Conservation (phyloP, 2,888 invertebrate species). For the Taphrorychus bicolor region DNA sequence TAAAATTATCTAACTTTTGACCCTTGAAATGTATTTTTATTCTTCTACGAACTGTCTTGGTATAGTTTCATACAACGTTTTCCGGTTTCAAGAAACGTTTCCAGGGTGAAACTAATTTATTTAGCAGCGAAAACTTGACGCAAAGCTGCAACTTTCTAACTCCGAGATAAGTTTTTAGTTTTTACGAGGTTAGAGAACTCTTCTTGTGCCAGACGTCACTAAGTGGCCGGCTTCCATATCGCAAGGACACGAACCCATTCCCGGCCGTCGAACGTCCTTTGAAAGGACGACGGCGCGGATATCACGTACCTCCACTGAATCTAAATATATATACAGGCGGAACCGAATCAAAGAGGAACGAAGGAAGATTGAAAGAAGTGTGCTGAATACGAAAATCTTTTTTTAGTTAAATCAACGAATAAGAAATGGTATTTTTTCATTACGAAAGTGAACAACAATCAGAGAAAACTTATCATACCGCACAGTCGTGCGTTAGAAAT, state of each 20-base stretch:
- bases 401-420: no score
- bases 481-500: no score
- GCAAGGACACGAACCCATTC: slow-evolving; percentile 8
- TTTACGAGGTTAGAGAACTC: slow-evolving; percentile 16
- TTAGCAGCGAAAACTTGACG: not conserved
- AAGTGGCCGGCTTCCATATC: slow-evolving; percentile 5
- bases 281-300: not conserved
- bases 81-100: no score
- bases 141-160: not conserved
- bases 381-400: not conserved
- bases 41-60: no score
- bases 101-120: not conserved
- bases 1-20: no score
- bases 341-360: not conserved
- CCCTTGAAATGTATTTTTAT: no score
- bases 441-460: no score
- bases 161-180: not conserved
- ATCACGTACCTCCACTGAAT: not conserved
- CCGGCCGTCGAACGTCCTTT: not conserved
- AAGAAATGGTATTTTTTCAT: no score
- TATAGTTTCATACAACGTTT: no score
- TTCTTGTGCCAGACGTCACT: slow-evolving; percentile 17
- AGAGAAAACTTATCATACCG: no score
- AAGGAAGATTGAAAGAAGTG: not conserved
- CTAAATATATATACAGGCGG: not conserved